Base-by-base conservation (phyloP, 2,113 vertebrate genomes). In the Rana temporaria region DNA sequence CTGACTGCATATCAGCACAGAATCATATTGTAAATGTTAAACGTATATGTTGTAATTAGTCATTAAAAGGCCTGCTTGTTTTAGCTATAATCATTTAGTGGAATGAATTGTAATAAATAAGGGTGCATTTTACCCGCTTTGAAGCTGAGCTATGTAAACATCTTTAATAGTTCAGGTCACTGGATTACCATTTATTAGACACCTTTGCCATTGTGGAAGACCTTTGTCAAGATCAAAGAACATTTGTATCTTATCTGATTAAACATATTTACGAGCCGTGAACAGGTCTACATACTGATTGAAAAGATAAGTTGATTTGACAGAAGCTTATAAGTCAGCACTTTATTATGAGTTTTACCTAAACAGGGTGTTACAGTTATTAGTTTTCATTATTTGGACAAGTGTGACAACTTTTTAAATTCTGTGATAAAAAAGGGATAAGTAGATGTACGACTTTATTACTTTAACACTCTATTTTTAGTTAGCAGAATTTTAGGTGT, bases 161-260 rank as follows among this genome's bases (percentile, higher is more conserved):
- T 64, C 59, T 70, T 60, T 8, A 67, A 79, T 66, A 14, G 20
- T 15, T 84, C 67, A 63, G 53, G 84, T 34, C 0, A 2, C 32
- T 79, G 14, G 3, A 48, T 86, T 81, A 77, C 6, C 0, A 11
- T 70, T 87, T 87, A 74, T 62, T 26, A 38, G 73, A 78, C 84
- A 85, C 26, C 56, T 86, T 85, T 86, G 79, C 4, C 9, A 86
- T 85, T 81, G 62, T 56, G 1, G 59, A 81, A 18, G 52, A 79
- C 59, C 26, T 48, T 26, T 87, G 60, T 81, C 66, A 68, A 79
- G 78, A 80, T 78, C 84, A 78, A 79, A 32, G 3, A n/a, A 53
- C 20, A 68, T 60, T 84, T 52, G 53, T 17, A 76, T 17, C 56
- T 64, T 6, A 4, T 71, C 59, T 75, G 7, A 52, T n/a, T 57